Conservation (phyloP, 2,113 vertebrate species). For the Mormoops blainvillei region DNA sequence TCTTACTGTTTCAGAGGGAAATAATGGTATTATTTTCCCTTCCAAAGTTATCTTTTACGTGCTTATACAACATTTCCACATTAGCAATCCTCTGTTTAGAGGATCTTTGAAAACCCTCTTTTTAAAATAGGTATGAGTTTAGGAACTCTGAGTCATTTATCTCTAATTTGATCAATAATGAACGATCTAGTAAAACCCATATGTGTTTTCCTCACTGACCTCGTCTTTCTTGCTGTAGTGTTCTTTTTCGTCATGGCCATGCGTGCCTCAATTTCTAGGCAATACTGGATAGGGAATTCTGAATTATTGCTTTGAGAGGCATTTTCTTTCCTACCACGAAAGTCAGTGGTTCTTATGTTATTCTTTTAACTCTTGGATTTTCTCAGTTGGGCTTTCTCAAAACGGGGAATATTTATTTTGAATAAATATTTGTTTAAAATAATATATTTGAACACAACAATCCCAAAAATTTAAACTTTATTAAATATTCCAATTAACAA, state of each 20-base stretch:
- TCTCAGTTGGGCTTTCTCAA: not conserved
- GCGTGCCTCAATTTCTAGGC: not conserved
- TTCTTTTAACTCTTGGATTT: not conserved
- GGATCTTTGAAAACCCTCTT: not conserved
- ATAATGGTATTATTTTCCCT: not conserved
- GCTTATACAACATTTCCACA: not conserved
- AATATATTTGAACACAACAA: not conserved
- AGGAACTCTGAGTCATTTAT: not conserved
- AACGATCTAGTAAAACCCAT: not conserved
- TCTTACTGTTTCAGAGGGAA: not conserved
- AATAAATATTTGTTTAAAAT: constrained; percentile 28
- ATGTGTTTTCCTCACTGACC: not conserved
- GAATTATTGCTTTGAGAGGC: not conserved
- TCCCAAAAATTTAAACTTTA: not conserved
- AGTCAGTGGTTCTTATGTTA: not conserved
- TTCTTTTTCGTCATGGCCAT: not conserved
- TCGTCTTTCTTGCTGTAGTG: not conserved
- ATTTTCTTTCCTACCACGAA: not conserved
- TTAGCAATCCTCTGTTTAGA: not conserved
- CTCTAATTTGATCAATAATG: not conserved
- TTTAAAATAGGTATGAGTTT: not conserved
- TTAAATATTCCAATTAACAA: not conserved
- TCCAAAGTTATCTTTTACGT: not conserved
- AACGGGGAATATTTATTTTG: constrained; percentile 19
- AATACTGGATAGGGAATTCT: not conserved